These are phyloP conservation scores for Dolichopus griseipennis DNA, from an alignment of 2,888 invertebrate species.

Conservation along the genomic window DNA sequence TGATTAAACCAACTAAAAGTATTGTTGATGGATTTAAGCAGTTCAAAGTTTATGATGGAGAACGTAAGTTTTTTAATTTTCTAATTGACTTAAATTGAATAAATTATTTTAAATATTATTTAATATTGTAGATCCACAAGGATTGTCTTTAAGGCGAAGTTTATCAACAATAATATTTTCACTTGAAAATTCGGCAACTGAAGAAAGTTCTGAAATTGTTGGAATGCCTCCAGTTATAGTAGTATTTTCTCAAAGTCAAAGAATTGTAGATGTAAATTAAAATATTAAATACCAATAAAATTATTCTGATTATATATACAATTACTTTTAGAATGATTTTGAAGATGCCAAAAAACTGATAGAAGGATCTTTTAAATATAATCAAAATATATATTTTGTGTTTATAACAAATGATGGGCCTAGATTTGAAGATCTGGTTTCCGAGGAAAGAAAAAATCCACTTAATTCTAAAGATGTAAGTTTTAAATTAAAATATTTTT, in stretches of 20 bases:
- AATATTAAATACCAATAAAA: background rate
- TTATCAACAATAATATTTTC: constrained; percentile 45
- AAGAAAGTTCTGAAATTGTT: background rate
- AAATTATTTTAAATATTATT: background rate
- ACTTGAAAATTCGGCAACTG: constrained; percentile 44
- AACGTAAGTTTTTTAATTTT: constrained; percentile 41
- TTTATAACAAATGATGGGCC: constrained; percentile 45
- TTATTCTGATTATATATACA: no score
- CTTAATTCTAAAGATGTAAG: constrained; percentile 14
- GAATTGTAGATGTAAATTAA: constrained; percentile 37
- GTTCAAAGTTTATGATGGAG: constrained; percentile 42
- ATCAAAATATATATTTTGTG: constrained; percentile 47
- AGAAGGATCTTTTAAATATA: constrained; percentile 21
- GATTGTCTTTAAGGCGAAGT: constrained; percentile 31
- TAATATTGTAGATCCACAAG: constrained; percentile 22
- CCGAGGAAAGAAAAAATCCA: background rate
- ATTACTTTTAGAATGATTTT: constrained; percentile 20
- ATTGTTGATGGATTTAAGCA: constrained; percentile 43
- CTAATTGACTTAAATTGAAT: no score
- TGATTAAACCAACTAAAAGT: constrained; percentile 51
- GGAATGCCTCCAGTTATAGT: constrained; percentile 46
- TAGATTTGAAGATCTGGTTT: constrained; percentile 44
- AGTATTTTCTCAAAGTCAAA: constrained; percentile 46
- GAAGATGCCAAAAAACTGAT: constrained; percentile 22
- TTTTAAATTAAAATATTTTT: background rate